Percentiles rank a stretch among this genome's conserved stretches.
phyloP scores from a whole-genome alignment of 2,888 invertebrate species.

The Cheilosia impressa region DNA sequence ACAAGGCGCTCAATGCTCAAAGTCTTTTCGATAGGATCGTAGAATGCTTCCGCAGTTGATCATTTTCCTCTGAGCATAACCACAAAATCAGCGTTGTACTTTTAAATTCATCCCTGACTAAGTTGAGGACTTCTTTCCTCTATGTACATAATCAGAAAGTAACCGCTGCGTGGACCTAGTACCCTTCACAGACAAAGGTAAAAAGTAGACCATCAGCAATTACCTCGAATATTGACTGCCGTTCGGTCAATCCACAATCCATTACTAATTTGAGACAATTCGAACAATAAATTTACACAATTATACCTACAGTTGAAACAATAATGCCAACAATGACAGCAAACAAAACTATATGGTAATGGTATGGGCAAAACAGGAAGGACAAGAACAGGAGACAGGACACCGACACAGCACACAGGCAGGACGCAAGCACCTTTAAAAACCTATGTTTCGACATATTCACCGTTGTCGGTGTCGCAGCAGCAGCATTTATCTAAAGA shows the following conservation, averaged over 20 bases:
- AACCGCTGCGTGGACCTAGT: no score
- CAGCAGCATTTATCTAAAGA: slow-evolving; percentile 67
- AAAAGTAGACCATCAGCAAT: slow-evolving; percentile 19
- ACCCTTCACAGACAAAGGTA: background rate
- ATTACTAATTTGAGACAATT: slow-evolving; percentile 21
- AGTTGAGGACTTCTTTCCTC: no score
- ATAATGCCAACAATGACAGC: background rate
- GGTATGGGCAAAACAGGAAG: background rate
- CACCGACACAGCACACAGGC: background rate
- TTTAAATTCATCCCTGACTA: no score
- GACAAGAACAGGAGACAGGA: slow-evolving; percentile 8
- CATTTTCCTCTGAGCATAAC: no score
- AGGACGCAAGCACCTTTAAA: background rate
- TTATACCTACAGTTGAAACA: background rate
- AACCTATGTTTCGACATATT: slow-evolving; percentile 26
- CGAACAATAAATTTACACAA: slow-evolving; percentile 27
- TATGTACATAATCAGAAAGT: no score
- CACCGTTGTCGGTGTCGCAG: slow-evolving; percentile 23
- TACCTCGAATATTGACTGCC: slow-evolving; percentile 37
- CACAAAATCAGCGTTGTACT: no score
- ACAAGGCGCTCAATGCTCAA: no score
- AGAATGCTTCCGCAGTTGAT: no score
- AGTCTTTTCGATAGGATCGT: no score
- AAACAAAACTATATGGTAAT: background rate
- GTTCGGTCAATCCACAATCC: slow-evolving; percentile 12